Evolutionary conservation across 2,113 vertebrate genomes (phyloP).

Genomic region (Malurus melanocephalus): DNA sequence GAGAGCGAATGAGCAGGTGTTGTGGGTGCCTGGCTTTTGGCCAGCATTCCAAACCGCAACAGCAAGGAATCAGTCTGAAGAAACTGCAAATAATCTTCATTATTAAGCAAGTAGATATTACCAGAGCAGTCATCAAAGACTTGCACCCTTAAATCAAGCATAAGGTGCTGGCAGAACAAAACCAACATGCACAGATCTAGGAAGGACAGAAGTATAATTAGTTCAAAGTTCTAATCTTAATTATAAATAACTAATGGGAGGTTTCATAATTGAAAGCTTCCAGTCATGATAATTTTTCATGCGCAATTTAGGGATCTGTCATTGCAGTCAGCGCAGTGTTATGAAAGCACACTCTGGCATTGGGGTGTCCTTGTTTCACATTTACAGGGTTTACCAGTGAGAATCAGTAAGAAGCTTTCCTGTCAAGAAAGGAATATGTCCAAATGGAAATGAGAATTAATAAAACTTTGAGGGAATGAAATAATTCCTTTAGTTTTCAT

Average conservation of each 20-base stretch:
- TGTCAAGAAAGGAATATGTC: neutral
- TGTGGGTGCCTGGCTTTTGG: too few species aligned
- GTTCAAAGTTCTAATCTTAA: neutral
- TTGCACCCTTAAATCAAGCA: neutral
- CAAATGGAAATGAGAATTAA: neutral
- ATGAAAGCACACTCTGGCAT: neutral
- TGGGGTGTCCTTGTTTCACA: neutral
- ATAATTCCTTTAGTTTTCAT: neutral
- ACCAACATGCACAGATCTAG: neutral
- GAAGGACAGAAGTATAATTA: constrained; percentile 1
- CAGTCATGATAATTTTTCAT: constrained; percentile 1
- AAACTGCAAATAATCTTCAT: neutral
- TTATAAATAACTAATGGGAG: constrained; percentile 31
- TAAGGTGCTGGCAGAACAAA: neutral
- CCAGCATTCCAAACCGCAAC: too few species aligned
- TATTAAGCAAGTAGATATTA: neutral
- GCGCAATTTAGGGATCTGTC: neutral
- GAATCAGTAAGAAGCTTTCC: neutral
- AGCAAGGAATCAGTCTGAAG: neutral
- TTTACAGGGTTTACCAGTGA: neutral
- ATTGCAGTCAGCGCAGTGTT: neutral
- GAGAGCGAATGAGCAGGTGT: too few species aligned
- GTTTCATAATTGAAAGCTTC: constrained; percentile 18
- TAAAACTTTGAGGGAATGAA: neutral
- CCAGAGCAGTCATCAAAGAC: neutral